These are phyloP conservation scores for Calameuta idolon DNA, from an alignment of 2,888 invertebrate species.

Conservation along the genomic window DNA sequence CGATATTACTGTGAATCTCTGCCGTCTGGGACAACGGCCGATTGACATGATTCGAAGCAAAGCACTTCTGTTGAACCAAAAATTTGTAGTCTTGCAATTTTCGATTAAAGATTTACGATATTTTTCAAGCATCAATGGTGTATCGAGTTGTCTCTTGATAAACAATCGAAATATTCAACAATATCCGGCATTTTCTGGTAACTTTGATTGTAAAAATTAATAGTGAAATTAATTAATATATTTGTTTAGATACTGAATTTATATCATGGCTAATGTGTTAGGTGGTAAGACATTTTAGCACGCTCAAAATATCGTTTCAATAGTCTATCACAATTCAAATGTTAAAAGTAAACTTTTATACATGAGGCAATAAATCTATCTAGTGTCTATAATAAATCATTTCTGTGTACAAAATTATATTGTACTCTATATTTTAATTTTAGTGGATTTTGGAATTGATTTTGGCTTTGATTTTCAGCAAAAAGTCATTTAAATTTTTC, in stretches of 20 bases:
- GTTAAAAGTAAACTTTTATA: not conserved
- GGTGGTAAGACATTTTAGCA: not conserved
- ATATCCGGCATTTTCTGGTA: not conserved
- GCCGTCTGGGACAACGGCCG: not conserved
- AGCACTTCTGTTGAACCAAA: not conserved
- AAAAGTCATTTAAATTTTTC: constrained; percentile 12
- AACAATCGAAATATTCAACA: not conserved
- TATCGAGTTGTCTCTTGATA: not conserved
- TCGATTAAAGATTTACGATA: not conserved
- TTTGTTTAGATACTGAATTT: not conserved
- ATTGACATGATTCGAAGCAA: not conserved
- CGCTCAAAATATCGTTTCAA: not conserved
- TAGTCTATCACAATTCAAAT: not conserved
- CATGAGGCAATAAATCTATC: not conserved
- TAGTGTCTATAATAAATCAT: not conserved
- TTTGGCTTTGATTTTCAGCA: constrained; percentile 4
- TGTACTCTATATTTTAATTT: not conserved
- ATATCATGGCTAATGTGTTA: not conserved
- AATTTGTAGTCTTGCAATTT: not conserved
- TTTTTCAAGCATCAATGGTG: not conserved
- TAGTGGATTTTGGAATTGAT: not conserved
- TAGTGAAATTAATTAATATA: not conserved
- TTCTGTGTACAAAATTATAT: not conserved
- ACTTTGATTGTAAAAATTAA: not conserved
- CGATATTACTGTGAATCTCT: not conserved